Evolutionary conservation across 2,113 vertebrate species (phyloP), one percentile per base, ranked within the genome.

Genomic region (Paraplagusia blochii): DNA sequence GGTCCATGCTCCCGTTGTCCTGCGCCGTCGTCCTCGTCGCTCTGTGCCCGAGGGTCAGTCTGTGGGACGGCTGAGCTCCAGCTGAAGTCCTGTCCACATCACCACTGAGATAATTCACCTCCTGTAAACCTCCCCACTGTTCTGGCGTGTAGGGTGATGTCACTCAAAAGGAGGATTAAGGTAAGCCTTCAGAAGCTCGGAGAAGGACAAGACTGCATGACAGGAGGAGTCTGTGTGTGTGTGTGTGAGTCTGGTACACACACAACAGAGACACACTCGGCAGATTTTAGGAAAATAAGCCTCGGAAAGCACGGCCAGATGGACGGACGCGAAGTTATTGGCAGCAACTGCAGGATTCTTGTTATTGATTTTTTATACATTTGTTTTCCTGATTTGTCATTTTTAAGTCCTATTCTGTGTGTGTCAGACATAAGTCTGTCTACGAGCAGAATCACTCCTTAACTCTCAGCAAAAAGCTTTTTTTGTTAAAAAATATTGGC

Each of bases 81-180:
- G 1, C 33, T 51, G n/a, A 36, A 61, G 46, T 53, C 59, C 38
- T 16, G n/a, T 43, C 1, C 29, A 13, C 29, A 39, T 61, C 57
- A 35, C 63, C 18, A 71, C 45, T 42, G 44, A 54, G 63, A 34
- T 72, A 64, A 61, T 59, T 73, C 76, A 80, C 69, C 80, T 77
- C 76, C 40, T 12, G 50, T 47, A 56, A 55, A 76, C 51, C 44
- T 2, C 11, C 51, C 18, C 15, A 29, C 53, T 65, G 63, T 57
- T 53, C 59, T 51, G 55, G 44, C 16, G 56, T 33, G 16, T 11
- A 66, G 76, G 58, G 63, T 88, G 88, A 89, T 86, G 85, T 89
- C 83, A 89, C 62, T 80, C 71, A 53, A 50, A 74, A 69, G 60
- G 71, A 66, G 88, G 90, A 91, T 90, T 90, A 91, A 63, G 56